Evolutionary conservation across 2,113 vertebrate species (phyloP), one percentile per base, ranked within the genome.

Genomic region (Pollimyrus isidori): DNA sequence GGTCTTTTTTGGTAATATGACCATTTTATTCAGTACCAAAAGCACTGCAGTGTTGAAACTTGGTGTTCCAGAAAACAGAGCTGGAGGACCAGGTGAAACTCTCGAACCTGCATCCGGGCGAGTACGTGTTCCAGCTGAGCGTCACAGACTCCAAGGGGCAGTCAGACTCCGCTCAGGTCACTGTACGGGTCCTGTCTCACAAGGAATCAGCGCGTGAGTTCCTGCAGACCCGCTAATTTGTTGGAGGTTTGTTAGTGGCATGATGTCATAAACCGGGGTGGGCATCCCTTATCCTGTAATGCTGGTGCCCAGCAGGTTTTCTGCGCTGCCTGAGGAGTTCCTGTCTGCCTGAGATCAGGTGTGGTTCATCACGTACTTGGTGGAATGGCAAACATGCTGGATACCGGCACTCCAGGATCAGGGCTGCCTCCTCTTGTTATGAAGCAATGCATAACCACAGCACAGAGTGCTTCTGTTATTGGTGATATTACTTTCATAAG

Each of bases 191-290:
- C 76, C 94, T 99, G 83, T 95, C 93, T 13, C 26, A 92, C 4
- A 96, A 97, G 82, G 93, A 95, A 91, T 95, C 97, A 3, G 94
- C 93, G 93, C 92, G 98, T 99, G 90, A 96, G 96, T 94, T 65
- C 86, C 91, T 88, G 5, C 15, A 39, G 35, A 42, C 73, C 73
- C 1, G 0, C 73, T 80, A 26, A 42, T 19, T 42, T 80, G 30
- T 39, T 13, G 19, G 73, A 42, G 35, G 15, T 80, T 35, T 76
- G 10, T 30, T 42, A 42, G 4, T 39, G 13, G 4, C 9, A n/a
- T 80, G 13, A 80, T 80, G 35, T 80, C n/a, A 69, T 26, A 69
- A 69, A 69, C 10, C 3, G 3, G 62, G 62, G 62, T 69, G n/a
- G 62, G n/a, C 10, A 30, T 11, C 26, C 26, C 62, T 69, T 23